Base-by-base conservation (phyloP, 2,888 invertebrate species). In the Drosophila mayaguana region DNA sequence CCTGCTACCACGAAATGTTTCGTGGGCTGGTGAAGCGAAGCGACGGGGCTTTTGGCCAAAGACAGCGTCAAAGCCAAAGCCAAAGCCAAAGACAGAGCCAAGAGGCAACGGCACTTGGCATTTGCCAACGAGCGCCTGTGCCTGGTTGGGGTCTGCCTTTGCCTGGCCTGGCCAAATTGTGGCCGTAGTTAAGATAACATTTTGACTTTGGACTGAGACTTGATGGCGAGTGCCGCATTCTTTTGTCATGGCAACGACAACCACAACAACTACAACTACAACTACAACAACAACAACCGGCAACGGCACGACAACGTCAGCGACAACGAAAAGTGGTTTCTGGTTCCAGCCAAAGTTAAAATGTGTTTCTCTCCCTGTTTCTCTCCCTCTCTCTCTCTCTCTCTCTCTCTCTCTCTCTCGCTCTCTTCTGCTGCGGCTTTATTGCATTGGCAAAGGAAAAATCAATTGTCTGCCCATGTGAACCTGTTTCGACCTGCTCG, bases 211-310 rank as follows among this genome's bases (percentile, higher is more conserved):
- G 77, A 74, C 83, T 75, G 83, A 77, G 84, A 85, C 85, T 77
- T 75, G 83, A 81, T 82, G 86, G 81, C 86, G 81, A 81, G 75
- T 90, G 90, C 90, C 90, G 89, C 90, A 90, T 90, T 90, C 90
- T 88, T 89, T 90, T 83, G 89, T 82, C 88, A 90, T 88, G 88
- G 90, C 80, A 90, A 88, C 90, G 61, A n/a, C 51, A 57, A n/a
- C 51, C 51, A 28, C 28, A 28, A 28, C 28, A 28, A 54, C 63
- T 61, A 45, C 51, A 51, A 54, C 63, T 61, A 45, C 51, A 51
- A 54, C 63, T 59, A 48, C 60, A 61, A 51, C 56, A 54, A 20
- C 51, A 78, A 81, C 81, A 80, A 84, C 84, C 79, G 81, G 87
- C 84, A 84, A 79, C 71, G 53, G 84, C 85, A 87, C 79, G 76